A percentile compares a stretch with the other conserved stretches of the same genome.
phyloP scores from a whole-genome alignment of 2,113 vertebrate species.

The Catharus bicknelli region DNA sequence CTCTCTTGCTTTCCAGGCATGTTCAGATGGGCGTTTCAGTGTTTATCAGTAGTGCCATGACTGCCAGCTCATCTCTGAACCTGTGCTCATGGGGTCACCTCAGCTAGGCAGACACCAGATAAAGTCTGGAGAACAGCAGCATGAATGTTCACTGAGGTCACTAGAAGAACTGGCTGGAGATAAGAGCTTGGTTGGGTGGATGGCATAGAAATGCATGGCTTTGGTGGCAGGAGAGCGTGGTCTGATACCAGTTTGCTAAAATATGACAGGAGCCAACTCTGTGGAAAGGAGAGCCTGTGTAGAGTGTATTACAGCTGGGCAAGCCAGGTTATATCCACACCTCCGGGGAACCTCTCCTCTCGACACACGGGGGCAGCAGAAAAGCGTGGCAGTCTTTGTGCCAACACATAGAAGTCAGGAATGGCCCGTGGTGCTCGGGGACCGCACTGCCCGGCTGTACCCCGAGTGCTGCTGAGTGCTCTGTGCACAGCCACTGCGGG shows the following conservation, averaged over 20 bases:
- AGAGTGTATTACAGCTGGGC: background rate
- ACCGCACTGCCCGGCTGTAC: rapidly evolving
- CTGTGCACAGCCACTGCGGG: background rate
- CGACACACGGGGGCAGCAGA: background rate
- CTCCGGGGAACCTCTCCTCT: background rate
- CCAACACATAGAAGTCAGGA: rapidly evolving
- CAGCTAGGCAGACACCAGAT: background rate
- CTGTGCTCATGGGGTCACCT: background rate
- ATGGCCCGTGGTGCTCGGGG: background rate
- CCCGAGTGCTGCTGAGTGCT: background rate
- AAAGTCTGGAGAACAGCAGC: background rate
- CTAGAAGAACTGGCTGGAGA: background rate
- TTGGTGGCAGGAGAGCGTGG: background rate
- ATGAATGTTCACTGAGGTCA: background rate
- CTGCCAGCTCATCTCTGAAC: background rate
- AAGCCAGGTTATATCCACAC: rapidly evolving
- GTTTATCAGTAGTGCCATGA: background rate
- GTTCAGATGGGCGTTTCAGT: background rate
- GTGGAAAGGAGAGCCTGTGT: background rate
- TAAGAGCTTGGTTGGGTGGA: background rate
- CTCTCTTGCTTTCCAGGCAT: background rate
- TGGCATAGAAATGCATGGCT: background rate
- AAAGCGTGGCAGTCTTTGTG: background rate
- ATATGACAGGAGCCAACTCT: background rate
- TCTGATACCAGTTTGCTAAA: background rate